Conservation (phyloP, 2,797 vertebrate genomes). For the Phataginus tetradactyla region DNA sequence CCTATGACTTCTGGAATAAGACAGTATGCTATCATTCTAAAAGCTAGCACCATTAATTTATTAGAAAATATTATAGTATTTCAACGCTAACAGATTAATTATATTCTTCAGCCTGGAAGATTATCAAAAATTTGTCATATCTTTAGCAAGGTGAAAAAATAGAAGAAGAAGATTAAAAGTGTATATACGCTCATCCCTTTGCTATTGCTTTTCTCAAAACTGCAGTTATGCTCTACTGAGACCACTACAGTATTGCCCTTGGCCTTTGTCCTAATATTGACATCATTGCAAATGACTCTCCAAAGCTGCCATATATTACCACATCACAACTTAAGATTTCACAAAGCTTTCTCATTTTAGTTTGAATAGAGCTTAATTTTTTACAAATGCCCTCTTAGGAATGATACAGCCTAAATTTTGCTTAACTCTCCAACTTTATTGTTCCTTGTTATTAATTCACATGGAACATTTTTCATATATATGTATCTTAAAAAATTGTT, state of each 20-base stretch:
- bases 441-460: neutral
- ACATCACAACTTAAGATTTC: neutral
- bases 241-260: accelerated
- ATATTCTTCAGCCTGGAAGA: neutral
- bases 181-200: neutral
- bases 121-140: neutral
- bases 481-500: neutral
- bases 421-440: neutral
- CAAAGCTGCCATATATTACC: neutral
- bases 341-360: neutral
- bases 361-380: neutral
- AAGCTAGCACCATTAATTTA: neutral
- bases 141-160: neutral
- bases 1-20: neutral
- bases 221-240: neutral
- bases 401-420: neutral
- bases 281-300: neutral
- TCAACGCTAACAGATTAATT: neutral
- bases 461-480: neutral
- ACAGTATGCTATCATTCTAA: neutral
- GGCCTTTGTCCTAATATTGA: neutral
- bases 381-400: neutral
- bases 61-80: neutral
- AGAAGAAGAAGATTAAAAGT: neutral
- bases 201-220: neutral